These are phyloP conservation scores for Odocoileus hemionus DNA, from an alignment of 2,113 vertebrate species.

Conservation along the genomic window DNA sequence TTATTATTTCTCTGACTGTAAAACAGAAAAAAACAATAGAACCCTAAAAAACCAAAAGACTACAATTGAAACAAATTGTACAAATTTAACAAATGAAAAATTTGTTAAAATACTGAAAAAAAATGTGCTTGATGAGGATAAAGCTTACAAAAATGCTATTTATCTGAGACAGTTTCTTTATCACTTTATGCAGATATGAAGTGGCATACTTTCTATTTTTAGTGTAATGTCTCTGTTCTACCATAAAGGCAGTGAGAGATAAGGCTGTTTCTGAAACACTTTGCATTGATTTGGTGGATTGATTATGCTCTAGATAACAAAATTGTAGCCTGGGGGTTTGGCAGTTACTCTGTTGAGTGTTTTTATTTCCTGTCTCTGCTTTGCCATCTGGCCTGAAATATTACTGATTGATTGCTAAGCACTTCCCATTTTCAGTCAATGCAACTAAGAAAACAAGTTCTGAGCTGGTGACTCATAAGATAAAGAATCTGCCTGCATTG, in stretches of 20 bases:
- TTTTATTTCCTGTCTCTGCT: background rate
- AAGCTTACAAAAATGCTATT: background rate
- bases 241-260: background rate
- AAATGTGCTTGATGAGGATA: background rate
- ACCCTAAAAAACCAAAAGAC: background rate
- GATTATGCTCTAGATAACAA: background rate
- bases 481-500: background rate
- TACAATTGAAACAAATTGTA: background rate
- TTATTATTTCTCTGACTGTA: background rate
- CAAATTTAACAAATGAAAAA: background rate
- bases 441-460: background rate
- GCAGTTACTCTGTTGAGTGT: background rate
- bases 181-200: background rate
- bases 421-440: background rate
- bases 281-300: background rate
- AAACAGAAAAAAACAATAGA: background rate
- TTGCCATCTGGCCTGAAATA: background rate
- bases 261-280: background rate
- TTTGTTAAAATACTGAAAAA: background rate
- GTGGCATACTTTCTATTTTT: background rate
- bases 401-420: background rate
- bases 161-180: background rate
- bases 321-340: background rate
- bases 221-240: background rate
- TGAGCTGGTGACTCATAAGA: background rate